Conservation (phyloP, 2,113 vertebrate species). For the Isichthys henryi region DNA sequence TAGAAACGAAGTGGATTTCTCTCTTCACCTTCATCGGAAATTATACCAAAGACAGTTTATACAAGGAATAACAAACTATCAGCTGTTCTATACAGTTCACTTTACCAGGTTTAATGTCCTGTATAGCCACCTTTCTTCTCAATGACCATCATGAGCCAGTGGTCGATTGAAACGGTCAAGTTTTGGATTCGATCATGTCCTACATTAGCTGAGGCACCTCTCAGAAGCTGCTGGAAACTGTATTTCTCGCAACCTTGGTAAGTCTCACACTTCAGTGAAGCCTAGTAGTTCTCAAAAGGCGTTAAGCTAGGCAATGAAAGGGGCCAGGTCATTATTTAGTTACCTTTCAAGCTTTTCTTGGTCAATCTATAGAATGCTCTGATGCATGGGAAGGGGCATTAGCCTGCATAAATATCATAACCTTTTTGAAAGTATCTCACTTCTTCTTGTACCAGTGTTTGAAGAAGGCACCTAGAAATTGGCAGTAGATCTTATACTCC, state of each 20-base stretch:
- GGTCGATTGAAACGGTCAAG: neutral
- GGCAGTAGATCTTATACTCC: too few species aligned
- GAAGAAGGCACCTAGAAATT: too few species aligned
- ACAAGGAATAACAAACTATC: neutral
- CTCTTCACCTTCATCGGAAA: neutral
- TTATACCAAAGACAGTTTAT: neutral
- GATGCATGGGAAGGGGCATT: too few species aligned
- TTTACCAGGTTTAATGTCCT: neutral
- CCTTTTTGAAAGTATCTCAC: too few species aligned
- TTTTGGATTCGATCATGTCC: neutral
- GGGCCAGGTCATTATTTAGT: neutral
- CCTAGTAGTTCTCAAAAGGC: neutral
- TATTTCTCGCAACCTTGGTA: neutral
- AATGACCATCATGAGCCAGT: neutral
- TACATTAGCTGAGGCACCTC: neutral
- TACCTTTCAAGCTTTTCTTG: neutral
- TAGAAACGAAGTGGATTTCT: neutral
- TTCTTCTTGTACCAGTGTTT: too few species aligned
- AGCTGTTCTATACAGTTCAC: neutral
- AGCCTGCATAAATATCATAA: too few species aligned
- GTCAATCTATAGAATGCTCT: too few species aligned
- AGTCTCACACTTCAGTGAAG: neutral
- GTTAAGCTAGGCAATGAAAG: neutral
- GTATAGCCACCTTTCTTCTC: neutral
- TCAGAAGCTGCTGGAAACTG: neutral